Percentiles rank a stretch among this genome's conserved stretches.
phyloP scores from a whole-genome alignment of 2,113 vertebrate genomes.

The Mesoclemmys tuberculata region DNA sequence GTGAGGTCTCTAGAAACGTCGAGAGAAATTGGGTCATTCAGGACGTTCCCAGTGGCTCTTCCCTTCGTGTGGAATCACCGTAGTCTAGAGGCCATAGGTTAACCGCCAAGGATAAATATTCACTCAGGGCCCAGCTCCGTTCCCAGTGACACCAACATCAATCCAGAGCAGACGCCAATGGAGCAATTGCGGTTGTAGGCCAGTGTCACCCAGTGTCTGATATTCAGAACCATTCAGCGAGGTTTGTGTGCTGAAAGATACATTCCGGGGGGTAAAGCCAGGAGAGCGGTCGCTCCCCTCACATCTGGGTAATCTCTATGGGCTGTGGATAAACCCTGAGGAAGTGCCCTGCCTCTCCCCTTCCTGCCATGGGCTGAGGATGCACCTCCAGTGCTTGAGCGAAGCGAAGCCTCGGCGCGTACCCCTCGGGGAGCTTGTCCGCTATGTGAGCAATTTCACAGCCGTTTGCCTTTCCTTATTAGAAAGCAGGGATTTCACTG shows the following conservation, averaged over 20 bases:
- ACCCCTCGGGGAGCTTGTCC: neutral
- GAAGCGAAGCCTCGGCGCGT: neutral
- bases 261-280: neutral
- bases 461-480: neutral
- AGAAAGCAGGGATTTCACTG: neutral
- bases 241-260: neutral
- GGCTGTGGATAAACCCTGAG: neutral
- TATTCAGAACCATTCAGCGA: neutral
- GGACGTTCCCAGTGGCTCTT: neutral
- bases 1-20: neutral
- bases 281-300: neutral
- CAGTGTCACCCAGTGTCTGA: neutral
- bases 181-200: neutral
- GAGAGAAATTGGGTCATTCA: neutral
- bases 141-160: neutral
- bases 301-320: neutral
- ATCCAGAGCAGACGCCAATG: neutral
- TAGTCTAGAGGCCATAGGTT: neutral
- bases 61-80: neutral
- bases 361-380: neutral
- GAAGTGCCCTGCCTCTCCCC: neutral
- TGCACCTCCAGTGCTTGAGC: fast-evolving
- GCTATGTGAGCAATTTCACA: neutral
- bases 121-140: neutral
- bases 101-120: neutral